A percentile compares a stretch with the other conserved stretches of the same genome.
phyloP scores from a whole-genome alignment of 2,797 vertebrate species.

The Xiphorhynchus erythropygius region DNA sequence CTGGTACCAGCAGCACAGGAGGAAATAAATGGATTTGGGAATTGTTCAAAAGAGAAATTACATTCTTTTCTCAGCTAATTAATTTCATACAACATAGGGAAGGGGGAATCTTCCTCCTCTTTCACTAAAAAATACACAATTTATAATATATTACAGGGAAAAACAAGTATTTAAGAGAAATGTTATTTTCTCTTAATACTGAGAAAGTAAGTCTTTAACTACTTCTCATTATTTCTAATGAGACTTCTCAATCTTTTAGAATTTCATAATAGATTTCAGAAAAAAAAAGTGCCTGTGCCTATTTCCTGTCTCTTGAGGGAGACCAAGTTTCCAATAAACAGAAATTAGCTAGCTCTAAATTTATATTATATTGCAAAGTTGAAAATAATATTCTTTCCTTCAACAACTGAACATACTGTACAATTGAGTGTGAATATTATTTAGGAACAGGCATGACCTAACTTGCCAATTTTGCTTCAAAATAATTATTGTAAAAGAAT shows the following conservation, averaged over 20 bases:
- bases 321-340: neutral
- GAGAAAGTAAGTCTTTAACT: neutral
- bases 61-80: neutral
- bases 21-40: neutral
- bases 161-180: neutral
- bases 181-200: neutral
- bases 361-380: neutral
- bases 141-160: neutral
- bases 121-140: neutral
- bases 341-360: neutral
- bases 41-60: neutral
- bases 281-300: neutral
- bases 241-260: neutral
- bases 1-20: neutral
- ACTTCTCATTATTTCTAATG: neutral
- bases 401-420: neutral
- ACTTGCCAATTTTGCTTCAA: neutral
- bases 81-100: neutral
- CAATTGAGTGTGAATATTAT: neutral
- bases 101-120: neutral
- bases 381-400: neutral
- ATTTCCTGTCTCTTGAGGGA: neutral
- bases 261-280: neutral
- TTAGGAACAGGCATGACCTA: constrained; percentile 1
- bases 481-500: neutral